Conservation (phyloP, 2,797 vertebrate species). For the Spea hammondii region DNA sequence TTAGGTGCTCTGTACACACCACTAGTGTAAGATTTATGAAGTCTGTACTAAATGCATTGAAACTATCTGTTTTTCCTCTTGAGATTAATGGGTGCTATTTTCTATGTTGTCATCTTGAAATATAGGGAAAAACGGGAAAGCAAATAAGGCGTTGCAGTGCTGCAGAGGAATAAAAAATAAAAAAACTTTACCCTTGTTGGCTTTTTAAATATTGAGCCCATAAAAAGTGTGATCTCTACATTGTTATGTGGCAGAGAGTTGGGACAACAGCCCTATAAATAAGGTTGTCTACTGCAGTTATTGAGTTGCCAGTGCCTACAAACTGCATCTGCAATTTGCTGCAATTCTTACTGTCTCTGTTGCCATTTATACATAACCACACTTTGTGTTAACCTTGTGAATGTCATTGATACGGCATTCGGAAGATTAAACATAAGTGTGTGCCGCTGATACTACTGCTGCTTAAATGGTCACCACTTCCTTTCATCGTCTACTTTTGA, state of each 20-base stretch:
- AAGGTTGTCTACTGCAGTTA: slow-evolving; percentile 37
- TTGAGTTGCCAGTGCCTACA: slow-evolving; percentile 39
- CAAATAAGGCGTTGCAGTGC: slow-evolving; percentile 57
- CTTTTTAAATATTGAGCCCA: slow-evolving; percentile 55
- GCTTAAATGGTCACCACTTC: slow-evolving; percentile 27
- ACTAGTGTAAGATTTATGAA: slow-evolving; percentile 64
- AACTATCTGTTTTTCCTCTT: slow-evolving; percentile 57
- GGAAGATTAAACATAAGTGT: slow-evolving; percentile 24
- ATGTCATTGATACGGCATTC: neutral
- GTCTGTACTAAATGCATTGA: slow-evolving; percentile 57
- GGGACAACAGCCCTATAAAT: slow-evolving; percentile 51
- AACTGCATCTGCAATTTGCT: slow-evolving; percentile 39
- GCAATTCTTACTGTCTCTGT: slow-evolving; percentile 17
- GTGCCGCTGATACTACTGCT: slow-evolving; percentile 17
- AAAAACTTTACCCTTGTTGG: slow-evolving; percentile 36
- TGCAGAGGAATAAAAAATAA: slow-evolving; percentile 47
- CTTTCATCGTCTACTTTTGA: neutral
- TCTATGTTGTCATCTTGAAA: slow-evolving; percentile 56
- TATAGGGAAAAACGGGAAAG: slow-evolving; percentile 55
- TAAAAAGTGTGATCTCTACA: slow-evolving; percentile 49
- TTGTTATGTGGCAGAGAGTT: slow-evolving; percentile 50
- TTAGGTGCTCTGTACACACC: slow-evolving; percentile 42
- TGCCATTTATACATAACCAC: slow-evolving; percentile 9
- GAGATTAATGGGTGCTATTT: slow-evolving; percentile 60
- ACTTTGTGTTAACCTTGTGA: slow-evolving; percentile 34